Evolutionary conservation across 1,140 invertebrate species (phyloP).

Genomic region (Cydia splendana): DNA sequence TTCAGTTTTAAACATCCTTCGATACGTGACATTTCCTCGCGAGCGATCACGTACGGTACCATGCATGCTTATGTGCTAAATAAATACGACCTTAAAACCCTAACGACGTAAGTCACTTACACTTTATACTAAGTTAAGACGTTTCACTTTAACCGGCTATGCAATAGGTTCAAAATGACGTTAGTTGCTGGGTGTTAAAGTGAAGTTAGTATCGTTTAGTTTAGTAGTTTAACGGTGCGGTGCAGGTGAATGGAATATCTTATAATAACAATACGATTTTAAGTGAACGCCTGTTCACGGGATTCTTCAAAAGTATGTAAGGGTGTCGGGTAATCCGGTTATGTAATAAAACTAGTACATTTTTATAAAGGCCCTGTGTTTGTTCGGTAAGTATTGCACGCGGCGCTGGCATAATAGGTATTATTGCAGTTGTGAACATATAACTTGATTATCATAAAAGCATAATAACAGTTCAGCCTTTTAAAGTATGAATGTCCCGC

Average conservation of each 20-base stretch:
- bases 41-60: neutral
- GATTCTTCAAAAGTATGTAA: too few relatives aligned
- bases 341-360: too few relatives aligned
- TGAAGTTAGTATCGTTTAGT: neutral
- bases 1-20: conserved; percentile 11
- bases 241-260: neutral
- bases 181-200: neutral
- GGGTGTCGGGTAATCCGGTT: too few relatives aligned
- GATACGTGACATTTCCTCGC: conserved; percentile 13
- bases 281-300: too few relatives aligned
- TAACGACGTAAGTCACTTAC: neutral
- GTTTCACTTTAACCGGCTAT: neutral
- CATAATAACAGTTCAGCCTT: too few relatives aligned
- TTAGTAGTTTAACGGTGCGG: neutral
- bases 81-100: neutral
- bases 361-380: too few relatives aligned
- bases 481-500: too few relatives aligned
- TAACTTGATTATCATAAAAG: too few relatives aligned
- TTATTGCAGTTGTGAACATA: too few relatives aligned
- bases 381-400: too few relatives aligned
- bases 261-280: too few relatives aligned
- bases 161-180: neutral
- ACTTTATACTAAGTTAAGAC: neutral
- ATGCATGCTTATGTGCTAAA: conserved; percentile 13
- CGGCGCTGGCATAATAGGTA: too few relatives aligned